phyloP scores from a whole-genome alignment of 2,113 vertebrate species.

The Caloenas nicobarica region DNA sequence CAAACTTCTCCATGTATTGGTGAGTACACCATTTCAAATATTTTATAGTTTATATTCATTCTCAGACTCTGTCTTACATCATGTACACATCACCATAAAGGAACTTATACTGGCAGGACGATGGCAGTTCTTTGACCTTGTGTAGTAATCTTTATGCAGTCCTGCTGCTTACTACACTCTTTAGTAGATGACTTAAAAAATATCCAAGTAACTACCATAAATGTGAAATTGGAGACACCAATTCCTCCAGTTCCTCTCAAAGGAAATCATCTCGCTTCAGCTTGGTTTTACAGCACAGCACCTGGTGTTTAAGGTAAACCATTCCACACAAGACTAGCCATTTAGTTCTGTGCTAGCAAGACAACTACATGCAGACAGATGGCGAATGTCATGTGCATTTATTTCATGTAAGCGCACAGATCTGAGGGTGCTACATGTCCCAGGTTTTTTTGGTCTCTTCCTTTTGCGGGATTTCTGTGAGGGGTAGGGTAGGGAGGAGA shows the following conservation, averaged over 20 bases:
- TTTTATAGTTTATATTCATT: neutral
- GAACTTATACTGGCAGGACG: accelerated
- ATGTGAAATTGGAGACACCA: neutral
- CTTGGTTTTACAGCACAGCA: neutral
- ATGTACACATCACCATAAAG: neutral
- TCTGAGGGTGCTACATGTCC: neutral
- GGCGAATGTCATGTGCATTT: neutral
- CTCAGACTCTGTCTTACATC: neutral
- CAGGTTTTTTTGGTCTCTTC: neutral
- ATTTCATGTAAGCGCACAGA: accelerated
- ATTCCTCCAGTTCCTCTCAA: neutral
- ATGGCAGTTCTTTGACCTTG: neutral
- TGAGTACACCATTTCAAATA: neutral
- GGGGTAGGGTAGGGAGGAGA: accelerated
- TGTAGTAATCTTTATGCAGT: neutral
- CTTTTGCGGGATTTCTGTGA: neutral
- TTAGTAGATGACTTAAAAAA: neutral
- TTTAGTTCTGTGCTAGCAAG: neutral
- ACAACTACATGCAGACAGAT: neutral
- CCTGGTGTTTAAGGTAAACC: accelerated
- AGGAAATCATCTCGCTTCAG: neutral
- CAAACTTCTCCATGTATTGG: neutral
- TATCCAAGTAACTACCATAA: neutral
- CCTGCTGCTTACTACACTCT: neutral
- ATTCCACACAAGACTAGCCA: neutral